phyloP scores from a whole-genome alignment of 2,113 vertebrate species.

The Catharus bicknelli region DNA sequence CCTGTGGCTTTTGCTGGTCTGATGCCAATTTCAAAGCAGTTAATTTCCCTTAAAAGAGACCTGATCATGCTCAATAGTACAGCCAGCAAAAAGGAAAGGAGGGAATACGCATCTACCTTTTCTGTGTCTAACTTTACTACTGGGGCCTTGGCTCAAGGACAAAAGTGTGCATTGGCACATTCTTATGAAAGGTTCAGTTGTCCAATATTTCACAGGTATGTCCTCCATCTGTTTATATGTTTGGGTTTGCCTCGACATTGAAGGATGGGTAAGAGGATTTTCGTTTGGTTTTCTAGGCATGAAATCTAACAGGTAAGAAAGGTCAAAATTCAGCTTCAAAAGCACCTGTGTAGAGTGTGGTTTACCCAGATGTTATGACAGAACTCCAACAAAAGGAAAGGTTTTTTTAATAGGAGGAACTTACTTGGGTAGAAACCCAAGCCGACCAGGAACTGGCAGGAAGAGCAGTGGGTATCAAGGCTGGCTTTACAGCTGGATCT shows the following conservation, averaged over 20 bases:
- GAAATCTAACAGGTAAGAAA: not conserved
- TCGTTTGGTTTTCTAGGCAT: not conserved
- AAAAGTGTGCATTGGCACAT: not conserved
- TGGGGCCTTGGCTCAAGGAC: not conserved
- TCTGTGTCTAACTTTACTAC: not conserved
- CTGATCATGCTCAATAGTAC: not conserved
- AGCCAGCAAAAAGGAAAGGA: not conserved
- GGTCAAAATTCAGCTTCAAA: not conserved
- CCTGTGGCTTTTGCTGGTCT: not conserved
- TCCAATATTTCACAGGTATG: not conserved
- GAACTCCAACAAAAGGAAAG: not conserved
- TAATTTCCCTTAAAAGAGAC: not conserved
- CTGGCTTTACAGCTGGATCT: not conserved
- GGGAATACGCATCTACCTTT: not conserved
- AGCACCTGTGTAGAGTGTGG: not conserved
- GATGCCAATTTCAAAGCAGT: not conserved
- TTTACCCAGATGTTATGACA: not conserved
- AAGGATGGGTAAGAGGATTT: not conserved
- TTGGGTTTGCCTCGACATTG: not conserved
- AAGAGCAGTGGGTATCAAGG: not conserved
- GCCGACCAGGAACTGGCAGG: accelerated
- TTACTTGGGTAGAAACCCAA: not conserved
- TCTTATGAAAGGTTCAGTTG: not conserved
- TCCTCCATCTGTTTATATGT: not conserved
- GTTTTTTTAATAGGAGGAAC: not conserved